Percentiles rank a stretch among this genome's conserved stretches.
Conservation (phyloP, 2,113 vertebrate genomes). For the Gila orcuttii region DNA sequence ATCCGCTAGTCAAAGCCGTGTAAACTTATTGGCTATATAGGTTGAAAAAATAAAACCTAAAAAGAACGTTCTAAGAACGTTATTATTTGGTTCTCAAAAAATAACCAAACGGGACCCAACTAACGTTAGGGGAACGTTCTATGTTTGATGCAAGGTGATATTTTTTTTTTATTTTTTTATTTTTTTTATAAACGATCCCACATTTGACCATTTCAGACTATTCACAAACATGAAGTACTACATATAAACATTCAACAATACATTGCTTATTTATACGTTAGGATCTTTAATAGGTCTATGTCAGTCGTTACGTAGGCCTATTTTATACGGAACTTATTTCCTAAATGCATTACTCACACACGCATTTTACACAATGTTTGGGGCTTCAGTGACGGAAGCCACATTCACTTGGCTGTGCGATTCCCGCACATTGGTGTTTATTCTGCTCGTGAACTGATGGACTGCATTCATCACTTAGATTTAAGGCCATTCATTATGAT, state of each 20-base stretch:
- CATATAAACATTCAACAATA: not conserved
- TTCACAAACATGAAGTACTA: not conserved
- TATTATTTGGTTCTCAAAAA: too few relatives aligned
- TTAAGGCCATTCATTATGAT: not conserved
- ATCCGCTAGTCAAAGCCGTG: too few relatives aligned
- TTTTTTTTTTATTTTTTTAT: too few relatives aligned
- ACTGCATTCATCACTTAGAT: not conserved
- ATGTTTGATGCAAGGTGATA: not conserved
- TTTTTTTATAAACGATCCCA: too few relatives aligned
- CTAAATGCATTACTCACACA: not conserved
- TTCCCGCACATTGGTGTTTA: slow-evolving; percentile 6
- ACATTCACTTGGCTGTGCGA: not conserved
- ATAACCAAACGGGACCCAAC: too few relatives aligned
- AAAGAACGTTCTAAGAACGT: too few relatives aligned
- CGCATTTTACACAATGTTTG: not conserved
- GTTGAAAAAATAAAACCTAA: too few relatives aligned
- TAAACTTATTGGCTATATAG: too few relatives aligned
- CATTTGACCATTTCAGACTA: not conserved
- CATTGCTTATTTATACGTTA: not conserved
- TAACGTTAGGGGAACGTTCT: too few relatives aligned
- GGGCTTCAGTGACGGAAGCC: not conserved
- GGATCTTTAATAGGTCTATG: not conserved
- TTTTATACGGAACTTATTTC: not conserved
- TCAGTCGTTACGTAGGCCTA: not conserved
- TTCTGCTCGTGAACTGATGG: not conserved